Conservation (phyloP, 2,797 vertebrate genomes). For the Anguilla marmorata region DNA sequence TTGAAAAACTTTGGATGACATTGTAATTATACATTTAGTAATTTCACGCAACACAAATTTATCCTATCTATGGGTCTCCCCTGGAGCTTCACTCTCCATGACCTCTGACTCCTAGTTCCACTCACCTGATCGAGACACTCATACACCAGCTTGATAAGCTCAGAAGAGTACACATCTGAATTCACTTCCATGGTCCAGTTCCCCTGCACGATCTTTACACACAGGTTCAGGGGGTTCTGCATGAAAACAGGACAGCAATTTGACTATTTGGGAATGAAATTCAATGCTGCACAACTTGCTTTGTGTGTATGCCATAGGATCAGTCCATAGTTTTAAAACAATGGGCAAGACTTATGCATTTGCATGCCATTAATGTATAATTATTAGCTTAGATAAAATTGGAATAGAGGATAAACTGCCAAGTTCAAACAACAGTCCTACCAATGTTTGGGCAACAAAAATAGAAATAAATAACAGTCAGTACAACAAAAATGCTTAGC, state of each 20-base stretch:
- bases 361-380: neutral
- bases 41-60: neutral
- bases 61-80: neutral
- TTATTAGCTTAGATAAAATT: neutral
- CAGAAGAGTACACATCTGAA: constrained; percentile 82
- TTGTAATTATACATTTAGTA: neutral
- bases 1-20: neutral
- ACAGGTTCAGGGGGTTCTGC: constrained; percentile 95
- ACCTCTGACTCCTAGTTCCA: neutral
- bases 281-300: neutral
- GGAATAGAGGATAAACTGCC: neutral
- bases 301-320: neutral
- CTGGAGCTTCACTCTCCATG: neutral
- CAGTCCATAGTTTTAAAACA: neutral
- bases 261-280: neutral
- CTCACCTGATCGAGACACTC: constrained; percentile 91
- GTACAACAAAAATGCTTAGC: neutral
- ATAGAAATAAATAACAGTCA: neutral
- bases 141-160: constrained; percentile 87
- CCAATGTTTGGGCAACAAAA: neutral
- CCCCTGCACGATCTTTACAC: constrained; percentile 98
- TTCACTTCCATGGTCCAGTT: constrained; percentile 95
- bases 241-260: constrained; percentile 49
- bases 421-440: neutral
- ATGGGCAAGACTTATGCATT: neutral